phyloP scores from a whole-genome alignment of 2,113 vertebrate species.

The Eretmochelys imbricata region DNA sequence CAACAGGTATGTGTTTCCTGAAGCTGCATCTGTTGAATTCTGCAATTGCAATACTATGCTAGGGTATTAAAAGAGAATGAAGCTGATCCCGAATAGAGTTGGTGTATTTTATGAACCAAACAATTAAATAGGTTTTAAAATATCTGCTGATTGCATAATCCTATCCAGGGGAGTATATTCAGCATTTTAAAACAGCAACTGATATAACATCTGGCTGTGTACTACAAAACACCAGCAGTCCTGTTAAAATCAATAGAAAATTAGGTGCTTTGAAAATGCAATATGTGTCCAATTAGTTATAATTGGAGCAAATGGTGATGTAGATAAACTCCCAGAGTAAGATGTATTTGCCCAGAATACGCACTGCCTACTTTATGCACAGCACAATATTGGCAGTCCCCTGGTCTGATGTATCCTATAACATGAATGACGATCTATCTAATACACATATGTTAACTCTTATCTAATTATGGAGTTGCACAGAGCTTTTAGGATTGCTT shows the following conservation, averaged over 20 bases:
- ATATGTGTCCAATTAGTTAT: conserved; percentile 78
- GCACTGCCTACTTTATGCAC: neutral
- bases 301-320: conserved; percentile 73
- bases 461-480: conserved; percentile 60
- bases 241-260: conserved; percentile 79
- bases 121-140: conserved; percentile 77
- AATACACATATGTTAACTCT: conserved; percentile 35
- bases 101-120: conserved; percentile 69
- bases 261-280: conserved; percentile 76
- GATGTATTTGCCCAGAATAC: neutral
- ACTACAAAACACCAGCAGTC: conserved; percentile 67
- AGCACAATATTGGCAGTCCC: rapidly evolving
- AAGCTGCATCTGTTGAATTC: neutral
- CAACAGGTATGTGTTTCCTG: neutral
- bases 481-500: conserved; percentile 3
- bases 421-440: conserved; percentile 38
- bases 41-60: neutral
- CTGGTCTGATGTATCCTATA: neutral
- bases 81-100: conserved; percentile 21
- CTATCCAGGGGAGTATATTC: conserved; percentile 67
- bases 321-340: conserved; percentile 61
- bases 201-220: conserved; percentile 59
- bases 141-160: conserved; percentile 79
- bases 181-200: conserved; percentile 74
- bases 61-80: conserved; percentile 8